Evolutionary conservation across 2,888 invertebrate genomes (phyloP), one percentile per base, ranked within the genome.

Genomic region (Troides oblongomaculatus): DNA sequence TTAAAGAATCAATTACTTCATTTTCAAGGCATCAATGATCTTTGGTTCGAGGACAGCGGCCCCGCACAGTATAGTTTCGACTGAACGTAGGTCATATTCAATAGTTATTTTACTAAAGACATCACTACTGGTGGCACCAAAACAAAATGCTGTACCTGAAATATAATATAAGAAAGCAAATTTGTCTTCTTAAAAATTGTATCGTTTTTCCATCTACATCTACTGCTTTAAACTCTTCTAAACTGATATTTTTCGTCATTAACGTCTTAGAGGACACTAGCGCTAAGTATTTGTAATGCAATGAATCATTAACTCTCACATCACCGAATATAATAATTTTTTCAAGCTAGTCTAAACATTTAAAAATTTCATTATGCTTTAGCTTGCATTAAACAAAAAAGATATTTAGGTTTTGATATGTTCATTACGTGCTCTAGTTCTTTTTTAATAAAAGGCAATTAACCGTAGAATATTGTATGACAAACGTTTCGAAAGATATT

Each of bases 71-170:
- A 86, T 76, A 3, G 71, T 64, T 2, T 73, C 72, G 2, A 89
- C 78, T 0, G 87, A 84, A 7, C 84, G 83, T 58, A 87, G 70
- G 72, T 89, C 85, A 67, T 81, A 85, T 36, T 85, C 78, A 3
- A 84, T 69, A 5, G 83, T 80, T 0, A 84, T 81, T 72, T 88
- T 0, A 80, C 81, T 14, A 89, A 68, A 63, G 83, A 79, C 61
- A 87, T 83, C 30, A 86, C 81, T 12, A 88, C 83, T 0, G 88
- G 86, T 0, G 88, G 88, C 6, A 87, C 88, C 2, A 81, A 77
- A 17, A 81, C 65, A 12, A 88, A 71, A 5, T 74, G 72, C 14
- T 78, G 81, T 5, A 84, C 79, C 88, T 88, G 73, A 18, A 78
- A 14, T 46, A 46, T 14, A 46, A 12, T 21, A 30, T 30, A 30